Evolutionary conservation across 1,140 invertebrate species (phyloP).

Genomic region (Liolophura sinensis): DNA sequence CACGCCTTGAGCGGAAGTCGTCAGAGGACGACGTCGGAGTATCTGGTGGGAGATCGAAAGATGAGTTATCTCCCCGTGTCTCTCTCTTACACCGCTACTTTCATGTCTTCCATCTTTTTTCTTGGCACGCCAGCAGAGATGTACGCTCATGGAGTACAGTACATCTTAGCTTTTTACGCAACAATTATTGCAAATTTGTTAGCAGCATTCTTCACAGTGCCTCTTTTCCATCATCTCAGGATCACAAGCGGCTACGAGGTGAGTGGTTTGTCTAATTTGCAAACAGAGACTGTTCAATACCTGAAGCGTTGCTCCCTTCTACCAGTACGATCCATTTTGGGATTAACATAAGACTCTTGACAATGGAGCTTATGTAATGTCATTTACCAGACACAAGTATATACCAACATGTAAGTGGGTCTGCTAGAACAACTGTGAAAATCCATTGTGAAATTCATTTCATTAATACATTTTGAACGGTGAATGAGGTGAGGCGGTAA

Average conservation of each 20-base stretch:
- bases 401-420: no score
- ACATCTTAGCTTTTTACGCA: constrained; percentile 22
- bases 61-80: constrained; percentile 44
- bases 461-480: no score
- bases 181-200: constrained; percentile 40
- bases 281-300: no score
- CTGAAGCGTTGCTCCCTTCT: no score
- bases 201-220: constrained; percentile 42
- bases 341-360: no score
- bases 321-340: no score
- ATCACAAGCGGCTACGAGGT: constrained; percentile 59
- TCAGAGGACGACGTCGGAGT: constrained; percentile 83
- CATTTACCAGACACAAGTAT: no score
- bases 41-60: constrained; percentile 71
- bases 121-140: constrained; percentile 46
- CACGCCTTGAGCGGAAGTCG: constrained; percentile 82
- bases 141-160: constrained; percentile 40
- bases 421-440: no score
- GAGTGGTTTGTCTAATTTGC: constrained; percentile 6
- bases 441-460: no score
- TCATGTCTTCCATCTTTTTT: constrained; percentile 59
- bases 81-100: constrained; percentile 43
- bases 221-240: constrained; percentile 51
- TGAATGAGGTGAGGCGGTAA: no score
- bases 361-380: no score